phyloP scores from a whole-genome alignment of 2,113 vertebrate genomes.

The Pygoscelis adeliae region DNA sequence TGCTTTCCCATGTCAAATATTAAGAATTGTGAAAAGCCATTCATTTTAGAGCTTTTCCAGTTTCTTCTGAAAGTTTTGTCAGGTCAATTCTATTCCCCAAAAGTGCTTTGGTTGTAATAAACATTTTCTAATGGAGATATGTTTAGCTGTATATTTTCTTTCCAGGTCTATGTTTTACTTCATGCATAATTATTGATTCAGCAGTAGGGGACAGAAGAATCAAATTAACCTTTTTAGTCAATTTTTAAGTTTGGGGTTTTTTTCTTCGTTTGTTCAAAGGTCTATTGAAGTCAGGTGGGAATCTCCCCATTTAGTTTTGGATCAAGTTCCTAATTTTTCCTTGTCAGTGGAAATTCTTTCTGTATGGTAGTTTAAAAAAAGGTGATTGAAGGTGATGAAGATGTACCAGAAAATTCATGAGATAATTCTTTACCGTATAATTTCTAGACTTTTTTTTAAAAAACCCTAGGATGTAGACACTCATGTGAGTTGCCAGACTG shows the following conservation, averaged over 20 bases:
- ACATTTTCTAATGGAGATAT: neutral
- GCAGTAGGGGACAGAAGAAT: neutral
- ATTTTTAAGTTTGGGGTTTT: neutral
- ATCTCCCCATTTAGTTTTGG: neutral
- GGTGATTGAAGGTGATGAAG: neutral
- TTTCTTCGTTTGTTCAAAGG: neutral
- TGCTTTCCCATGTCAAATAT: neutral
- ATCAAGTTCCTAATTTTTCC: neutral
- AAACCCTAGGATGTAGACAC: neutral
- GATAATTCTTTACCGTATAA: neutral
- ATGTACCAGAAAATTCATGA: neutral
- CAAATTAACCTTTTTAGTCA: neutral
- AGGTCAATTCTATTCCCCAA: neutral
- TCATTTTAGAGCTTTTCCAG: neutral
- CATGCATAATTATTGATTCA: neutral
- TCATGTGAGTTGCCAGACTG: neutral
- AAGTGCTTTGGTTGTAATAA: neutral
- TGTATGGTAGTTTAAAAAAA: neutral
- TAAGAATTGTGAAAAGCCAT: neutral
- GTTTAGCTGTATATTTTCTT: neutral
- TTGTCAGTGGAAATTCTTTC: neutral
- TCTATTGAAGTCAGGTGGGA: neutral
- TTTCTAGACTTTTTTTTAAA: neutral
- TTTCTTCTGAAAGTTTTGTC: neutral
- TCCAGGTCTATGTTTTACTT: neutral